phyloP scores from a whole-genome alignment of 2,797 vertebrate genomes.

The Pangasius sanitwongsei region DNA sequence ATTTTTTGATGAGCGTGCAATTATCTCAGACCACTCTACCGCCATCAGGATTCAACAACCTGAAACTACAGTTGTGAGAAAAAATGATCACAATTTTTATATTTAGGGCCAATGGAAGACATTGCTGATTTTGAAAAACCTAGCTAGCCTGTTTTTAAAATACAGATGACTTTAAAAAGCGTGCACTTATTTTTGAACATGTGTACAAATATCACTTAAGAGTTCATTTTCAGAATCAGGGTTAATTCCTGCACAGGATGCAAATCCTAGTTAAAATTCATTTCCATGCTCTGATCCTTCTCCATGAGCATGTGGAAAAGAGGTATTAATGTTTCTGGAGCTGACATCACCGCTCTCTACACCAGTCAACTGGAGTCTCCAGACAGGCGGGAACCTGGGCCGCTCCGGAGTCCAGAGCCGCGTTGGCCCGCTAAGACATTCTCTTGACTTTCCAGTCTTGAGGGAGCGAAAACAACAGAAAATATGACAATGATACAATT shows the following conservation, averaged over 20 bases:
- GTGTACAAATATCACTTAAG: background rate
- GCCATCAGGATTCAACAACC: background rate
- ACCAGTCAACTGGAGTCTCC: constrained; percentile 47
- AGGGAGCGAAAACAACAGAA: constrained; percentile 33
- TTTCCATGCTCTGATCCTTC: constrained; percentile 9
- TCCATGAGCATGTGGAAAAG: constrained; percentile 37
- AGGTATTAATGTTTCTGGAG: constrained; percentile 40
- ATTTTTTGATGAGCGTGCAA: background rate
- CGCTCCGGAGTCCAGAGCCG: constrained; percentile 43
- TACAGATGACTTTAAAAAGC: background rate
- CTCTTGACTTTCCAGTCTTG: constrained; percentile 51
- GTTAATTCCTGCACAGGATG: constrained; percentile 21
- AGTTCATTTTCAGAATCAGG: background rate
- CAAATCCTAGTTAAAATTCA: background rate
- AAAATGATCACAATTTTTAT: background rate
- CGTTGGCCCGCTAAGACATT: constrained; percentile 33
- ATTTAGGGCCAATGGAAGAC: background rate
- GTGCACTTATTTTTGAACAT: background rate
- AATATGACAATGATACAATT: constrained; percentile 35
- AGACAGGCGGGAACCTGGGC: constrained; percentile 60
- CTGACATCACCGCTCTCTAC: constrained; percentile 36
- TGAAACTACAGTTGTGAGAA: background rate
- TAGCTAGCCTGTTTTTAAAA: background rate
- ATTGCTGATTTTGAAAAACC: background rate
- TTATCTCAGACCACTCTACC: background rate